Evolutionary conservation across 2,888 invertebrate genomes (phyloP).

Genomic region (Caenorhabditis zanzibari): DNA sequence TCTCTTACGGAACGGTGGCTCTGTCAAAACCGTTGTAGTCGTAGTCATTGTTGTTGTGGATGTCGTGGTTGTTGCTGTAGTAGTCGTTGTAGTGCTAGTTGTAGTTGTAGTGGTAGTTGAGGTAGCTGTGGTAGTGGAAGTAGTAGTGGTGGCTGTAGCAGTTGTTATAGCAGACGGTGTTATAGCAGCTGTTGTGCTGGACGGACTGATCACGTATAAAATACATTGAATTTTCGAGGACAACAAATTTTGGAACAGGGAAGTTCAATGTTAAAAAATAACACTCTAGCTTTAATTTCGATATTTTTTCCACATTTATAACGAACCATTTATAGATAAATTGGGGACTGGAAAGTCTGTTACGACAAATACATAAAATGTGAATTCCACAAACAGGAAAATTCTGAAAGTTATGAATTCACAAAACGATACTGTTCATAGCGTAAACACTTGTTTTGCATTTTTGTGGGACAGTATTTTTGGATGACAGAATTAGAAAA

Average conservation of each 20-base stretch:
- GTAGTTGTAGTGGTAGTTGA: slow-evolving; percentile 21
- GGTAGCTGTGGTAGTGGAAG: neutral
- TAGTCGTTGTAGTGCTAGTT: slow-evolving; percentile 28
- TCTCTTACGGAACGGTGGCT: slow-evolving; percentile 46
- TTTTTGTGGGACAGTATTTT: too few species aligned
- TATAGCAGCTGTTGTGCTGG: slow-evolving; percentile 1
- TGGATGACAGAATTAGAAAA: neutral
- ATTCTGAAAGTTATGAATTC: too few species aligned
- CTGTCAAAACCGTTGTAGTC: slow-evolving; percentile 27
- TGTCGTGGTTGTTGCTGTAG: slow-evolving; percentile 23
- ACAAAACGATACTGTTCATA: too few species aligned
- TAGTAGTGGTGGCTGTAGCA: slow-evolving; percentile 5
- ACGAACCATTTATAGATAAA: too few species aligned
- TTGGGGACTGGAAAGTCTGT: too few species aligned
- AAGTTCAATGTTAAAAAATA: neutral
- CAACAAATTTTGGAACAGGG: neutral
- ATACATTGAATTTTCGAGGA: neutral
- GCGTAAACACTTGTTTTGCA: too few species aligned
- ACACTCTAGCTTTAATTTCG: too few species aligned
- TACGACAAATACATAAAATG: too few species aligned
- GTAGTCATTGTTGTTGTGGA: slow-evolving; percentile 15
- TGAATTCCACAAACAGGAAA: too few species aligned
- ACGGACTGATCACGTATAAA: slow-evolving; percentile 6
- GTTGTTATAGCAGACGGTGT: neutral
- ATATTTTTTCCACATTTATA: too few species aligned